phyloP scores from a whole-genome alignment of 2,888 invertebrate genomes.

The Eumacrocentrus americanus region DNA sequence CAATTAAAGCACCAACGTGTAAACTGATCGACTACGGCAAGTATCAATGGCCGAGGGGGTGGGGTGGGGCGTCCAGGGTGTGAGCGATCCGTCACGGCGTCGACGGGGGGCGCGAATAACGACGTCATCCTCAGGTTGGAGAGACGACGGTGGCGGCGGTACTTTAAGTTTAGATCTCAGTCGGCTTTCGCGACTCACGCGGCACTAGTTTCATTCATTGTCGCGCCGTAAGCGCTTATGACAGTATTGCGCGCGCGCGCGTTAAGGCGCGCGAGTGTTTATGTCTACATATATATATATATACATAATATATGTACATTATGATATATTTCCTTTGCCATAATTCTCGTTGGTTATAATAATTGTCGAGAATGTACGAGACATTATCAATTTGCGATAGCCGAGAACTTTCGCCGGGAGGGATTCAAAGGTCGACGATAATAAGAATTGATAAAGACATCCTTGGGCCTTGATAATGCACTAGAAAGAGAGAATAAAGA shows the following conservation, averaged over 20 bases:
- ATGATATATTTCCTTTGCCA: not conserved
- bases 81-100: constrained; percentile 19
- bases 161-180: constrained; percentile 57
- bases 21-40: not conserved
- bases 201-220: constrained; percentile 41
- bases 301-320: not conserved
- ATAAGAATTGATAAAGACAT: not conserved
- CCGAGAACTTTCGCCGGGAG: not conserved
- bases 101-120: constrained; percentile 37
- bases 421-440: constrained; percentile 7
- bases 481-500: too few relatives aligned
- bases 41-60: not conserved
- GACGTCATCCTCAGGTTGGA: constrained; percentile 56
- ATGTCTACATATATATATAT: not conserved
- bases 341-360: too few relatives aligned
- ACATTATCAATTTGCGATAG: too few relatives aligned
- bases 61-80: constrained; percentile 22
- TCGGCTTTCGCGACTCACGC: constrained; percentile 57
- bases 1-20: too few relatives aligned
- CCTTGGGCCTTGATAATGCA: not conserved
- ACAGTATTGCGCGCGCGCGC: not conserved
- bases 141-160: constrained; percentile 52
- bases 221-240: not conserved
- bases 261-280: not conserved
- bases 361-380: too few relatives aligned